Base-by-base conservation (phyloP, 2,888 invertebrate species). In the Notodonta dromedarius region DNA sequence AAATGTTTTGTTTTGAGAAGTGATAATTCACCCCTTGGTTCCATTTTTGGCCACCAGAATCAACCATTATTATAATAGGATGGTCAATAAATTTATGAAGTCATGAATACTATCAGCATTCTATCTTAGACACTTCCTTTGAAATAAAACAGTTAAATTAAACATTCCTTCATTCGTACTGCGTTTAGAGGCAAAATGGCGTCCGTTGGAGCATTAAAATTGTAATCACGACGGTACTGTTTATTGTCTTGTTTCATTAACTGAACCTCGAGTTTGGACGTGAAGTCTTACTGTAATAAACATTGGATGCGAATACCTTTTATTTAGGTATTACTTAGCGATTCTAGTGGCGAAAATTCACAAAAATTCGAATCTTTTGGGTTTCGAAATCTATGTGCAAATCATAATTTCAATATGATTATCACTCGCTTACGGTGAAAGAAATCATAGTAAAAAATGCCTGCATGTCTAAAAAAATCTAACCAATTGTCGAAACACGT, bases 271-370 rank as follows among this genome's bases (percentile, higher is more conserved):
- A 74, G 74, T 74, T 75, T 70, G 75, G 62, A 74, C 78, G 76
- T 78, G 69, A 80, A 79, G 71, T 77, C 81, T 80, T 74, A 80
- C 62, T 66, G 67, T 77, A 77, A 81, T 76, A 76, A 72, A 76
- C 80, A 80, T 72, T 70, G 66, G 67, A 61, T 57, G 61, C 46
- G n/a, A 46, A n/a, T 46, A 46, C 46, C n/a, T n/a, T n/a, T 46
- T 46, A 13, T 0, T 4, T 46, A n/a, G 4, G 5, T 46, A 46
- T 13, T n/a, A n/a, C n/a, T n/a, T 46, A 46, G 6, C 5, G 13
- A 46, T 46, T 46, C 6, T n/a, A 46, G 46, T 46, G n/a, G n/a
- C 13, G 4, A 4, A 42, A 11, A 42, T 42, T 9, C 12, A 40
- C 42, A 42, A 4, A 12, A 11, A 42, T 11, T 24, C 24, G 24